Conservation (phyloP, 2,113 vertebrate genomes). For the Paramisgurnus dabryanus region DNA sequence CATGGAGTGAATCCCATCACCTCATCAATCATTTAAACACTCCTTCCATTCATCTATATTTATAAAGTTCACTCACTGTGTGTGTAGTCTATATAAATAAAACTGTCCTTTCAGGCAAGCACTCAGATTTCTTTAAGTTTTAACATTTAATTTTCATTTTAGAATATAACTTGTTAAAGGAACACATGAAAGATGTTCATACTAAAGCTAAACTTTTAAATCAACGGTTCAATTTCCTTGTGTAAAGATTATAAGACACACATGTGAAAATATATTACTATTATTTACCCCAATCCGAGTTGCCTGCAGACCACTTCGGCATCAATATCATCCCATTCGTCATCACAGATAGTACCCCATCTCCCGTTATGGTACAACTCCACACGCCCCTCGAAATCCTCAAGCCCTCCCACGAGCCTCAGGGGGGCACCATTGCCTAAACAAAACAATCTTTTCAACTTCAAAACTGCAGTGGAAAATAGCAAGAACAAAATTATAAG, state of each 20-base stretch:
- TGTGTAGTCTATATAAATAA: background rate
- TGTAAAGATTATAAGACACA: background rate
- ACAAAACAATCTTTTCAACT: constrained; percentile 5
- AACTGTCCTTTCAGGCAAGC: background rate
- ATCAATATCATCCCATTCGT: constrained; percentile 82
- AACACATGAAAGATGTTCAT: no score
- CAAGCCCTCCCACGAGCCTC: constrained; percentile 80
- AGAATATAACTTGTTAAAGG: background rate
- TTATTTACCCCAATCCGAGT: constrained; percentile 76
- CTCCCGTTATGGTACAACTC: constrained; percentile 79
- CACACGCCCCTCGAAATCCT: constrained; percentile 81
- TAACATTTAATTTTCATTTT: background rate
- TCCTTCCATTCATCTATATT: constrained; percentile 49
- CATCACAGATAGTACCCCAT: constrained; percentile 85
- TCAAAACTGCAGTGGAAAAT: background rate
- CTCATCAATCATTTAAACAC: constrained; percentile 48
- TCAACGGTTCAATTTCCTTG: no score
- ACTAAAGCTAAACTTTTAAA: background rate
- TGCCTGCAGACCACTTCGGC: constrained; percentile 87
- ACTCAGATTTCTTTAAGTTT: background rate
- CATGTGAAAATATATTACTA: background rate
- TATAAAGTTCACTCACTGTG: constrained; percentile 47
- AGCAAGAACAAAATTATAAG: background rate
- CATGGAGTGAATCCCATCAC: constrained; percentile 2
- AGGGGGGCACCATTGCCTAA: constrained; percentile 77